Conservation (phyloP, 1,140 invertebrate genomes). For the Drosophila setifemur region DNA sequence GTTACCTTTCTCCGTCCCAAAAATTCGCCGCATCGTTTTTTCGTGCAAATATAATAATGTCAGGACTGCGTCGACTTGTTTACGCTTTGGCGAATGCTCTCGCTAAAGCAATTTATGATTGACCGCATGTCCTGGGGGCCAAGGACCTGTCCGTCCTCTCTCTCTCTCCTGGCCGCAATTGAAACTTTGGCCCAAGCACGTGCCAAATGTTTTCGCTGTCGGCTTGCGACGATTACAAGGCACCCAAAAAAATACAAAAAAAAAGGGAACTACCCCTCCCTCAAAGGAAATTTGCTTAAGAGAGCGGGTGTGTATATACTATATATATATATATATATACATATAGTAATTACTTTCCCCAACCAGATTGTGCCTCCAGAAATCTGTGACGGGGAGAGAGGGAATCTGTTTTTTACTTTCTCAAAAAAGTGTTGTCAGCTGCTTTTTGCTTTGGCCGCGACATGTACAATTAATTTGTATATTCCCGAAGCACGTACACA, state of each 20-base stretch:
- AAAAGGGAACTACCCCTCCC: not conserved
- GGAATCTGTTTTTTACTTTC: conserved; percentile 1
- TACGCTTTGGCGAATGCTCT: conserved; percentile 69
- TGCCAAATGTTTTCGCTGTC: conserved; percentile 46
- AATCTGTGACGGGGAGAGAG: not conserved
- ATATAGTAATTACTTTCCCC: conserved; percentile 19
- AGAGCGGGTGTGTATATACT: not conserved
- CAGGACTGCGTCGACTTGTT: conserved; percentile 70
- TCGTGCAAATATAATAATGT: conserved; percentile 74
- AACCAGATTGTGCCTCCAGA: not conserved
- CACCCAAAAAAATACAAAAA: not conserved
- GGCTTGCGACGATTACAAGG: conserved; percentile 40
- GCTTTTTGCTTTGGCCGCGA: not conserved
- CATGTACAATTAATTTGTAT: conserved; percentile 1
- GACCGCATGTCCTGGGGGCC: conserved; percentile 53
- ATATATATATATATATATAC: not conserved
- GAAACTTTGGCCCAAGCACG: conserved; percentile 45
- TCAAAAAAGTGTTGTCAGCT: conserved; percentile 4
- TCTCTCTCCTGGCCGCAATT: conserved; percentile 18
- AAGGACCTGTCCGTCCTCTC: conserved; percentile 4
- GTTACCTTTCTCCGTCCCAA: conserved; percentile 7
- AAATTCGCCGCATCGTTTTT: too few relatives aligned
- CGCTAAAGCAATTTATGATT: conserved; percentile 70
- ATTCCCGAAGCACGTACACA: not conserved
- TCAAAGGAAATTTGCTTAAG: conserved; percentile 18